Conservation (phyloP, 2,797 vertebrate genomes). For the Sparidentex hasta region DNA sequence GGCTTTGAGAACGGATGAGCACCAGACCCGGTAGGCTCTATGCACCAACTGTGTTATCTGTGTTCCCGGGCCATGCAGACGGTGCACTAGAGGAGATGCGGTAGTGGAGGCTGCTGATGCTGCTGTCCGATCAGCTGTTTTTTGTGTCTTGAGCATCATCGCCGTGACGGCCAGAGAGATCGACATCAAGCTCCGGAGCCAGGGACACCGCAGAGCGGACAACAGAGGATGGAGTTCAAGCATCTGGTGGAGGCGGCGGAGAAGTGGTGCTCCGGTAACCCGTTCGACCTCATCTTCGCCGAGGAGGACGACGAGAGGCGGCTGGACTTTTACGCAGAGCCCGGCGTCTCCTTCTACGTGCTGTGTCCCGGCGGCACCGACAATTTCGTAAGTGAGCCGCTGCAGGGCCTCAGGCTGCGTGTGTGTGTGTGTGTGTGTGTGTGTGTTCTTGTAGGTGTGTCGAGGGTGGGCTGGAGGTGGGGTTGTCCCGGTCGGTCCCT, state of each 20-base stretch:
- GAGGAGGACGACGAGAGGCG: slow-evolving; percentile 95
- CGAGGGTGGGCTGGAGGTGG: slow-evolving; percentile 51
- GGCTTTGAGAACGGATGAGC: slow-evolving; percentile 68
- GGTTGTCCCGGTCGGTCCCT: slow-evolving; percentile 52
- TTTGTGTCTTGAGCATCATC: slow-evolving; percentile 83
- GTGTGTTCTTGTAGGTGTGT: slow-evolving; percentile 58
- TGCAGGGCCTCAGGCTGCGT: slow-evolving; percentile 50
- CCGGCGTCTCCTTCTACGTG: slow-evolving; percentile 97
- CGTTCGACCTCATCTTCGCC: slow-evolving; percentile 97
- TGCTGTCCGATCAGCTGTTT: slow-evolving; percentile 79
- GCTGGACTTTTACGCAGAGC: slow-evolving; percentile 98
- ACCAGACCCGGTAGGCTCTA: slow-evolving; percentile 60
- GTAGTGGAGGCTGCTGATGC: slow-evolving; percentile 74
- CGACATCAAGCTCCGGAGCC: slow-evolving; percentile 67
- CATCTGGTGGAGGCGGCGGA: slow-evolving; percentile 97
- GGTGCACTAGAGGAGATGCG: slow-evolving; percentile 72
- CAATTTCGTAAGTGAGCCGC: slow-evolving; percentile 92
- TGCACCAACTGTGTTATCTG: slow-evolving; percentile 66
- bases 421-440: slow-evolving; percentile 21
- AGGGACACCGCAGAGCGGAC: slow-evolving; percentile 73
- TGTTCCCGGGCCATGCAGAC: slow-evolving; percentile 71
- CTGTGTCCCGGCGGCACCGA: slow-evolving; percentile 95
- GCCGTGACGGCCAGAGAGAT: slow-evolving; percentile 70
- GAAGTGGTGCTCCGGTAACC: slow-evolving; percentile 96
- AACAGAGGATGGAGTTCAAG: slow-evolving; percentile 93